Conservation (phyloP, 2,797 vertebrate species). For the Decapterus maruadsi region DNA sequence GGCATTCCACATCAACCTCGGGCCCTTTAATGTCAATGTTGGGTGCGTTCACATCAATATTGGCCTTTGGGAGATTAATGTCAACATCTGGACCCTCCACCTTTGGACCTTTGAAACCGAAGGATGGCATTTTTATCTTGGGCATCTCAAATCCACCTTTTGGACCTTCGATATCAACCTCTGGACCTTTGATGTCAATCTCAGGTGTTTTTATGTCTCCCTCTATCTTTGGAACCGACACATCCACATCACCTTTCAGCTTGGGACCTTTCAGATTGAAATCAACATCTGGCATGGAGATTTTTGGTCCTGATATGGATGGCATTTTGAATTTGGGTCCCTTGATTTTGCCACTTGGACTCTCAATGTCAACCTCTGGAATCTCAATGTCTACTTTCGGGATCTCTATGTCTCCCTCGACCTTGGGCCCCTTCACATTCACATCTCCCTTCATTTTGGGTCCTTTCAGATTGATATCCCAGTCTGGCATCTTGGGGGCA, state of each 20-base stretch:
- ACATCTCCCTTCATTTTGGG: neutral
- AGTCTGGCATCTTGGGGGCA: neutral
- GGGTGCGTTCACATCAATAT: too few relatives aligned
- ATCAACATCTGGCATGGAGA: neutral
- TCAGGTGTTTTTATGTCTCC: constrained; percentile 22
- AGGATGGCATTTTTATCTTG: constrained; percentile 21
- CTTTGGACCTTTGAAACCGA: too few relatives aligned
- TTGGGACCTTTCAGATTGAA: constrained; percentile 32
- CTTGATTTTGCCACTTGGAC: neutral
- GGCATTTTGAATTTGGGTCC: neutral
- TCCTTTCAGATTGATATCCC: neutral
- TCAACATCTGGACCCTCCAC: too few relatives aligned
- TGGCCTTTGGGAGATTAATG: too few relatives aligned
- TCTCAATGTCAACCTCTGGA: neutral
- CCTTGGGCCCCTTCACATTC: neutral
- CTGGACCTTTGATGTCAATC: constrained; percentile 9
- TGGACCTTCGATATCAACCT: constrained; percentile 49
- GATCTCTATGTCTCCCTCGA: neutral
- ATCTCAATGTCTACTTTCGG: neutral
- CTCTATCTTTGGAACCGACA: constrained; percentile 14
- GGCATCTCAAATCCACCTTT: constrained; percentile 28
- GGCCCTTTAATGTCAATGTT: too few relatives aligned
- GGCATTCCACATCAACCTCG: too few relatives aligned
- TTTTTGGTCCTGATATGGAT: neutral
- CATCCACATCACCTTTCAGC: constrained; percentile 20